Evolutionary conservation across 2,888 invertebrate species (phyloP).

Genomic region (Laspeyria flexula): DNA sequence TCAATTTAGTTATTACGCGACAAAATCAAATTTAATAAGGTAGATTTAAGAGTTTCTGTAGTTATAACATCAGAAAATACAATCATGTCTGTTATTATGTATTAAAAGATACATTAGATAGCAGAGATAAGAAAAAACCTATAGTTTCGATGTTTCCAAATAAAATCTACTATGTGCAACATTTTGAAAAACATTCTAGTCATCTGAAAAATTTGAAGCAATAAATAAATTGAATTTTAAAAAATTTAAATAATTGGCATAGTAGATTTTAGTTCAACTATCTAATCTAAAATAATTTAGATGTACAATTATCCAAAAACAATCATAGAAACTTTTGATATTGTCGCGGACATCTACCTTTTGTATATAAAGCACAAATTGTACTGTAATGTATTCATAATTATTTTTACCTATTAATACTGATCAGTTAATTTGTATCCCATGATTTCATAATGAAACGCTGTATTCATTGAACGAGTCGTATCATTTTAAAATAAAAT

Average conservation of each 20-base stretch:
- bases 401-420: constrained; percentile 41
- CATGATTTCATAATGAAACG: constrained; percentile 64
- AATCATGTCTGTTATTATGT: not conserved
- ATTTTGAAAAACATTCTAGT: no score
- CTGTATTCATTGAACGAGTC: constrained; percentile 58
- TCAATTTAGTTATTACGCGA: constrained; percentile 45
- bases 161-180: constrained; percentile 18
- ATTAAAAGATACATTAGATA: constrained; percentile 12
- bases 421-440: constrained; percentile 56
- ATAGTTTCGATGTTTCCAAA: constrained; percentile 19
- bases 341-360: constrained; percentile 44
- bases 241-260: not conserved
- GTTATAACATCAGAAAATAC: not conserved
- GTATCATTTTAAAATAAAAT: constrained; percentile 52
- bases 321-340: constrained; percentile 33
- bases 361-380: constrained; percentile 50
- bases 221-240: no score
- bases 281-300: not conserved
- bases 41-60: constrained; percentile 2
- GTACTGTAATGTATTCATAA: constrained; percentile 44
- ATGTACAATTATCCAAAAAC: constrained; percentile 1
- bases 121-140: constrained; percentile 6
- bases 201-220: no score
- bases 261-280: not conserved
- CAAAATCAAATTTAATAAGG: constrained; percentile 35